Conservation (phyloP, 2,888 invertebrate species). For the Elegia similella region DNA sequence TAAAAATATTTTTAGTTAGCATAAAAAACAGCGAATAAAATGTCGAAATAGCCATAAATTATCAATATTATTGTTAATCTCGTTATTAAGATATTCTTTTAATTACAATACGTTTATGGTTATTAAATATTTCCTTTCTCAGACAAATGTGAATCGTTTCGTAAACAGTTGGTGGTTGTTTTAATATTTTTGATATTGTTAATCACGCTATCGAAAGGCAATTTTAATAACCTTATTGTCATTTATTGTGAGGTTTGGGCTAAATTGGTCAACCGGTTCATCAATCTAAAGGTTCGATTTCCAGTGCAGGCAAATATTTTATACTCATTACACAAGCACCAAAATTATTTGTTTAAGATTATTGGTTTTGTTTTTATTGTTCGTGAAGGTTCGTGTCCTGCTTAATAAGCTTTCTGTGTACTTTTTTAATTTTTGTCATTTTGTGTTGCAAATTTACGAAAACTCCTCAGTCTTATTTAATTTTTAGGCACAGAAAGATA, state of each 20-base stretch:
- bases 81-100: constrained; percentile 12
- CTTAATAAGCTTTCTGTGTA: no score
- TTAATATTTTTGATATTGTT: neutral
- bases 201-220: neutral
- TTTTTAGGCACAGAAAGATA: no score
- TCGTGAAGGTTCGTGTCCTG: no score
- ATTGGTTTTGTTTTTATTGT: no score
- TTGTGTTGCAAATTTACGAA: no score
- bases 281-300: neutral
- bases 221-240: neutral
- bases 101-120: neutral
- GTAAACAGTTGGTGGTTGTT: constrained; percentile 17
- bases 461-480: no score
- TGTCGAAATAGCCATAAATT: constrained; percentile 1
- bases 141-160: neutral
- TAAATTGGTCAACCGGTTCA: neutral
- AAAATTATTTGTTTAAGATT: no score
- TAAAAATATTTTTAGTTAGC: neutral
- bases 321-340: neutral
- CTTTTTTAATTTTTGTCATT: no score
- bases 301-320: neutral
- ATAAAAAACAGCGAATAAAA: neutral
- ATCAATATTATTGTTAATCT: neutral
- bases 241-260: neutral
- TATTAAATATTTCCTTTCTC: neutral